These are phyloP conservation scores for Pachyseris speciosa DNA, from an alignment of 64 coral and sea anemone genomes.

Conservation along the genomic window DNA sequence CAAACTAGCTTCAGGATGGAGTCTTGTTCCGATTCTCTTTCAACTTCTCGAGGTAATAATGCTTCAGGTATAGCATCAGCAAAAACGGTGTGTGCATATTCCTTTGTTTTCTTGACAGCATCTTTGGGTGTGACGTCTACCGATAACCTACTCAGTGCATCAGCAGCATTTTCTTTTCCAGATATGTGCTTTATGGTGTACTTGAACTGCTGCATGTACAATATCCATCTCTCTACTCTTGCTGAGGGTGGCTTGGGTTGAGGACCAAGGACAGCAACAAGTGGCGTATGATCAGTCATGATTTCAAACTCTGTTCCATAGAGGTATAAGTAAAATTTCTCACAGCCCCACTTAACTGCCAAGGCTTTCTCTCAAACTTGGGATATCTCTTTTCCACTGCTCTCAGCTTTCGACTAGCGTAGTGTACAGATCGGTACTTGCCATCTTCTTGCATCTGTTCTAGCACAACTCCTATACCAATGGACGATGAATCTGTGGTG, in stretches of 20 bases:
- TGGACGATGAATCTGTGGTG: conserved; percentile 56
- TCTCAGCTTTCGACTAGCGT: conserved; percentile 56
- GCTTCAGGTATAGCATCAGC: conserved; percentile 19
- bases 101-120: conserved; percentile 24
- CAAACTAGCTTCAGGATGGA: conserved; percentile 36
- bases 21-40: conserved; percentile 25
- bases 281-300: conserved; percentile 43
- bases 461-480: conserved; percentile 28
- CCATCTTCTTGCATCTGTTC: conserved; percentile 57
- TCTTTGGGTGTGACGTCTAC: not conserved
- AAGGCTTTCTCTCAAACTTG: conserved; percentile 52
- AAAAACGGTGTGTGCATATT: conserved; percentile 46
- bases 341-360: conserved; percentile 27
- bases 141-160: conserved; percentile 53
- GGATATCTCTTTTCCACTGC: conserved; percentile 41
- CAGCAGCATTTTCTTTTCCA: conserved; percentile 36
- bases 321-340: conserved; percentile 19
- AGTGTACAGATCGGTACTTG: conserved; percentile 53
- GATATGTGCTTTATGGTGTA: conserved; percentile 39
- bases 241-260: conserved; percentile 34
- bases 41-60: conserved; percentile 42
- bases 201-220: conserved; percentile 56
- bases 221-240: conserved; percentile 48
- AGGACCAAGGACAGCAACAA: conserved; percentile 21
- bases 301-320: conserved; percentile 19